Conservation (phyloP, 2,888 invertebrate genomes). For the Epirrhoe alternata region DNA sequence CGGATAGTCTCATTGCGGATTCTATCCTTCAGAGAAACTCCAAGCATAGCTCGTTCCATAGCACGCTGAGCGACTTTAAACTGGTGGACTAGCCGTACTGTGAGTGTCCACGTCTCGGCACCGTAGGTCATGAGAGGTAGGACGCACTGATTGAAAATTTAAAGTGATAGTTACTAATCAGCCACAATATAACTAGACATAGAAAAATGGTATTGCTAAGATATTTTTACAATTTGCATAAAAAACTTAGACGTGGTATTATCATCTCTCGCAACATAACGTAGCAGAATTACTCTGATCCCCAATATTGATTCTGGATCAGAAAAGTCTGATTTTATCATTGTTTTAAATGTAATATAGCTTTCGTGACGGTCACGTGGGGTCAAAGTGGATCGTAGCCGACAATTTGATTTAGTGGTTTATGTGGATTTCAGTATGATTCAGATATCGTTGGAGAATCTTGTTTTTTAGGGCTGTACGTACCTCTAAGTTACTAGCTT, state of each 20-base stretch:
- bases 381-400: constrained; percentile 40
- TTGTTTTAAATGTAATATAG: constrained; percentile 69
- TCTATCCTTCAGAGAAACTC: too few species aligned
- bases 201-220: too few species aligned
- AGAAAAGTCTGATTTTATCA: constrained; percentile 64
- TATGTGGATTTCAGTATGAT: constrained; percentile 47
- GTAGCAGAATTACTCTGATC: constrained; percentile 63
- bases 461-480: constrained; percentile 23
- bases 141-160: too few species aligned
- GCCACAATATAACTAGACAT: too few species aligned
- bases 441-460: constrained; percentile 27
- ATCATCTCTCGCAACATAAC: constrained; percentile 43
- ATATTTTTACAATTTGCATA: too few species aligned
- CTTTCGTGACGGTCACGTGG: constrained; percentile 46
- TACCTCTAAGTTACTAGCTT: not conserved
- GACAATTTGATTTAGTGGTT: constrained; percentile 58
- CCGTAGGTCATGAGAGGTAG: too few species aligned
- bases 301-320: constrained; percentile 76
- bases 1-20: too few species aligned
- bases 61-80: too few species aligned
- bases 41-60: too few species aligned
- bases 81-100: too few species aligned
- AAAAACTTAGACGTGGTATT: constrained; percentile 29
- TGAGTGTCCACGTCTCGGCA: too few species aligned
- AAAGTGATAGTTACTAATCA: too few species aligned